A percentile compares a stretch with the other conserved stretches of the same genome.
phyloP scores from a whole-genome alignment of 2,113 vertebrate species.

The Lagopus muta region DNA sequence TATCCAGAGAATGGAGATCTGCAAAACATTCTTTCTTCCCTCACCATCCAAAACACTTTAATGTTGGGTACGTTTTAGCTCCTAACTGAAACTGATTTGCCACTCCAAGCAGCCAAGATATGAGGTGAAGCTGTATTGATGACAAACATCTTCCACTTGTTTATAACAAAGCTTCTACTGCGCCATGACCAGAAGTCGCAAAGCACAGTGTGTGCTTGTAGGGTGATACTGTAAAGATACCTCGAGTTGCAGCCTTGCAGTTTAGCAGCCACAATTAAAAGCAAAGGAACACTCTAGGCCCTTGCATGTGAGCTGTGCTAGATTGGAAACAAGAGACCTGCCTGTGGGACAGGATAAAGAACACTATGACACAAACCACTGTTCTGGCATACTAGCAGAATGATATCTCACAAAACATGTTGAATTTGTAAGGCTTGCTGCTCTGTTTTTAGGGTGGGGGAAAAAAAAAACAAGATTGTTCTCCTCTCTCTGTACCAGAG shows the following conservation, averaged over 20 bases:
- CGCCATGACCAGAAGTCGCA: accelerated
- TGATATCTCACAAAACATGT: background rate
- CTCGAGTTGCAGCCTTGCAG: background rate
- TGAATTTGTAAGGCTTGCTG: background rate
- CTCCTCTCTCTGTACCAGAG: background rate
- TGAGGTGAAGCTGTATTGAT: accelerated
- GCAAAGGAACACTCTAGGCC: background rate
- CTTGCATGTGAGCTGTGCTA: background rate
- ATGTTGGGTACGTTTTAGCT: accelerated
- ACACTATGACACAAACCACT: accelerated
- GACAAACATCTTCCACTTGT: background rate
- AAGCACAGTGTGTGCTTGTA: accelerated
- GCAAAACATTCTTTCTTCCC: background rate
- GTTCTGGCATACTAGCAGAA: background rate
- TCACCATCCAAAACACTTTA: accelerated
- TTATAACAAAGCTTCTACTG: background rate
- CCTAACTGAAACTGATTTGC: background rate
- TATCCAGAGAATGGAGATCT: accelerated
- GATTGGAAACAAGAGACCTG: background rate
- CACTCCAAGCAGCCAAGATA: accelerated
- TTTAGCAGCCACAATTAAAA: background rate
- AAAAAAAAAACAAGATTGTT: background rate
- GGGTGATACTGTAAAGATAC: background rate
- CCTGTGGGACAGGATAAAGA: background rate
- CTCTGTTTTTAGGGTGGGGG: background rate